Percentiles rank a stretch among this genome's conserved stretches.
Conservation (phyloP, 2,888 invertebrate genomes). For the Mechanitis messenoides region DNA sequence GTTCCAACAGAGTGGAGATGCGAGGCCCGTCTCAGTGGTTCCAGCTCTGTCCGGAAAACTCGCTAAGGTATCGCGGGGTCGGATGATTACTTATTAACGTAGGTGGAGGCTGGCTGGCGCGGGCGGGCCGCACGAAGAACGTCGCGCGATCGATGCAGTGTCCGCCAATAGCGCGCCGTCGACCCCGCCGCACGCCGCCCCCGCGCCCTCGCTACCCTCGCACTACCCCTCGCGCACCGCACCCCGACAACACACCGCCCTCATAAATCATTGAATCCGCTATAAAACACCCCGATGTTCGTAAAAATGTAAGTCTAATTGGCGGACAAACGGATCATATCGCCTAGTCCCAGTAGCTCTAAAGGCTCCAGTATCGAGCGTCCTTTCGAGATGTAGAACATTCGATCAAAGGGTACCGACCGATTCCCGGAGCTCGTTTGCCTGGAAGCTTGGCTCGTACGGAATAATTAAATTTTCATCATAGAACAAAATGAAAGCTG, state of each 20-base stretch:
- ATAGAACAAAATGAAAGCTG: conserved; percentile 73
- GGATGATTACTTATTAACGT: conserved; percentile 77
- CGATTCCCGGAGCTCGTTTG: conserved; percentile 52
- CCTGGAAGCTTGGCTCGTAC: conserved; percentile 58
- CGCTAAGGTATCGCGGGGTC: conserved; percentile 72
- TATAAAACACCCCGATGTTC: conserved; percentile 74
- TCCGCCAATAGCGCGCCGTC: conserved; percentile 73
- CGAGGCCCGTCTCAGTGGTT: conserved; percentile 68
- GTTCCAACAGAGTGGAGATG: conserved; percentile 67
- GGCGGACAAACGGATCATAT: conserved; percentile 67
- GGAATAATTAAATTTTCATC: conserved; percentile 76
- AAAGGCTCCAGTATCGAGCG: conserved; percentile 38
- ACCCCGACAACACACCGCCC: conserved; percentile 65
- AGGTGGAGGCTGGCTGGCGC: conserved; percentile 73
- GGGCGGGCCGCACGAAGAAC: conserved; percentile 70
- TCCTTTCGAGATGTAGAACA: conserved; percentile 55
- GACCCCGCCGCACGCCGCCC: conserved; percentile 61
- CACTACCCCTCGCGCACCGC: conserved; percentile 46
- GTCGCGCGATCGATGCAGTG: conserved; percentile 72
- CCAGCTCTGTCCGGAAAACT: conserved; percentile 71
- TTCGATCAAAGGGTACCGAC: conserved; percentile 65
- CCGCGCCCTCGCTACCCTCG: conserved; percentile 64
- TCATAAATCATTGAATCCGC: conserved; percentile 76
- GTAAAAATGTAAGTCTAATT: conserved; percentile 76
- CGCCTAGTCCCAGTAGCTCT: conserved; percentile 58